These are phyloP conservation scores for Acleris sparsana DNA, from an alignment of 2,888 invertebrate species.

Conservation along the genomic window DNA sequence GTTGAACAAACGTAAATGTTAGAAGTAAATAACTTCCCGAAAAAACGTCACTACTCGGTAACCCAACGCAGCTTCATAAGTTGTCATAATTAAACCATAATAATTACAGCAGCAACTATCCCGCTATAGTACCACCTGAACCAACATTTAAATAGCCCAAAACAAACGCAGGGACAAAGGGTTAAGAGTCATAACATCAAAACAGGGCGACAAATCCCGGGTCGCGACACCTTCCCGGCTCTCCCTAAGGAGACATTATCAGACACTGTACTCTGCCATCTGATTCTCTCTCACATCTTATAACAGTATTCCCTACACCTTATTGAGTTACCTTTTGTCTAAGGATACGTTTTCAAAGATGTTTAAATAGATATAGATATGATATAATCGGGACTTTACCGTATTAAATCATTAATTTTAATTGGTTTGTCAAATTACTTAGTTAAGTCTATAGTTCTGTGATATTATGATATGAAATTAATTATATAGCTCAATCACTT, in stretches of 20 bases:
- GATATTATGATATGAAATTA: not conserved
- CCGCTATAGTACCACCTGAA: slow-evolving; percentile 31
- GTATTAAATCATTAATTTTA: slow-evolving; percentile 22
- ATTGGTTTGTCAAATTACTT: slow-evolving; percentile 13
- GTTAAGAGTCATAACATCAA: slow-evolving; percentile 45
- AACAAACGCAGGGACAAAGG: slow-evolving; percentile 41
- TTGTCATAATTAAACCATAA: no score
- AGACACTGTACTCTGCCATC: slow-evolving; percentile 60
- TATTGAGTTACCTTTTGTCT: slow-evolving; percentile 46
- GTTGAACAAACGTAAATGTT: no score
- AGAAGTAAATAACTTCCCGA: no score
- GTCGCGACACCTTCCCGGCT: slow-evolving; percentile 62
- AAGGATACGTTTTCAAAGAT: slow-evolving; percentile 50
- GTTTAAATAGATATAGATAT: slow-evolving; percentile 25
- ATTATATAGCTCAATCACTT: not conserved
- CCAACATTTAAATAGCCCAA: slow-evolving; percentile 42
- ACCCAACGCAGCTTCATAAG: no score
- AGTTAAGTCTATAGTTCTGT: not conserved
- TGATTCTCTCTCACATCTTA: slow-evolving; percentile 58
- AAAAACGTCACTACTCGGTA: no score
- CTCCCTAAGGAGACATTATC: slow-evolving; percentile 68
- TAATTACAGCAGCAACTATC: slow-evolving; percentile 1
- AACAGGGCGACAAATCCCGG: slow-evolving; percentile 63
- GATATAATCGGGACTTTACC: slow-evolving; percentile 7
- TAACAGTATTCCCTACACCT: slow-evolving; percentile 59